These are phyloP conservation scores for Zapus hudsonius DNA, from an alignment of 2,113 vertebrate genomes.

Conservation along the genomic window DNA sequence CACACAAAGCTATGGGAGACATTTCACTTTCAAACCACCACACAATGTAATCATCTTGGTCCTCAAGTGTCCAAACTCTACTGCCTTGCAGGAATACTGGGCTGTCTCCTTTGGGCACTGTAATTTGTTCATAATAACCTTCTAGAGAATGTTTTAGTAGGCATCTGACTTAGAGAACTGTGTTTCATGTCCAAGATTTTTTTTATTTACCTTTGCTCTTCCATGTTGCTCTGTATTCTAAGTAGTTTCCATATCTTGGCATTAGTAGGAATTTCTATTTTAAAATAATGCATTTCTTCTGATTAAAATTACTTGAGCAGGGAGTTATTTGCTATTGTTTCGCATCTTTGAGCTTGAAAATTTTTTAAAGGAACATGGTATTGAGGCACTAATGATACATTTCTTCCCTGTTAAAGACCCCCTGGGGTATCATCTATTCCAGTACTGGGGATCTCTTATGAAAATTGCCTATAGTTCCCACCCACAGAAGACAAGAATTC, in stretches of 20 bases:
- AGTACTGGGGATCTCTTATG: slow-evolving; percentile 23
- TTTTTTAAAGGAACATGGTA: slow-evolving; percentile 1
- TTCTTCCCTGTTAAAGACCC: slow-evolving; percentile 53
- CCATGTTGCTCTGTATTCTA: background rate
- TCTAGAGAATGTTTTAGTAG: background rate
- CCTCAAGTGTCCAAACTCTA: background rate
- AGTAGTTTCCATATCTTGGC: background rate
- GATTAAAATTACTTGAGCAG: slow-evolving; percentile 35
- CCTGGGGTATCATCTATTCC: background rate
- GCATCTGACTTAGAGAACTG: background rate
- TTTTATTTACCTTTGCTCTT: background rate
- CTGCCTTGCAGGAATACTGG: background rate
- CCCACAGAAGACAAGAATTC: slow-evolving; percentile 48
- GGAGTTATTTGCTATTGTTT: slow-evolving; percentile 44
- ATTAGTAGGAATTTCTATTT: slow-evolving; percentile 5
- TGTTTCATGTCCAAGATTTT: background rate
- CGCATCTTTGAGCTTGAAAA: slow-evolving; percentile 28
- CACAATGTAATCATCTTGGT: background rate
- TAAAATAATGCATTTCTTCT: slow-evolving; percentile 47
- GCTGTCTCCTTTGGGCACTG: background rate
- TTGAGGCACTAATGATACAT: background rate
- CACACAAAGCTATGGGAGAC: too few species aligned
- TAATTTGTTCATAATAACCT: slow-evolving; percentile 8
- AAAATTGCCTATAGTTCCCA: slow-evolving; percentile 56
- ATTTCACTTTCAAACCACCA: too few species aligned